Base-by-base conservation (phyloP, 2,113 vertebrate genomes). In the Heterochromis multidens region DNA sequence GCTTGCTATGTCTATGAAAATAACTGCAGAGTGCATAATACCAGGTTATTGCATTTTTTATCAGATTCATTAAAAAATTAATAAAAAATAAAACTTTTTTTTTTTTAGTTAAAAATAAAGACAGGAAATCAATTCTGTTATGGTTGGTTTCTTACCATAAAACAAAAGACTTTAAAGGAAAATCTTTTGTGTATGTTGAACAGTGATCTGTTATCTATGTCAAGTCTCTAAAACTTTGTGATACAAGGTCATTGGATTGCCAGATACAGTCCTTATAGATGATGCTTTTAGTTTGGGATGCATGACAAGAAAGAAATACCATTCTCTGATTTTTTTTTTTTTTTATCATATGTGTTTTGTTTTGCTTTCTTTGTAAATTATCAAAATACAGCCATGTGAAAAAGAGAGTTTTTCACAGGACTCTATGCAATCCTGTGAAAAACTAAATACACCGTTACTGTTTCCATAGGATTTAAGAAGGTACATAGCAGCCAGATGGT, bases 211-310 rank as follows among this genome's bases (percentile, higher is more conserved):
- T 43, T 76, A 33, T 70, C 65, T 77, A 84, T 77, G n/a, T 29
- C 27, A 70, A 80, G 54, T 81, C 62, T 81, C 78, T 84, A 62
- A 65, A 83, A 65, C 49, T 83, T 81, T 80, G 84, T 87, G 77
- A 86, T 62, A 87, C 77, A 80, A 83, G 43, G 67, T 49, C 82
- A 88, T 57, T 81, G 87, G 80, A 80, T 84, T 90, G 86, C 82
- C 4, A 7, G 87, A 91, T 85, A 89, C 54, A 88, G 83, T 62
- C 35, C 87, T 84, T 80, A 84, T 81, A 72, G 84, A 91, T 84
- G 14, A 87, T 70, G 46, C 82, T 23, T 23, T 87, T 67, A 27
- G 43, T 76, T 83, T 81, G 58, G 23, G 7, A 76, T 82, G 31
- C 29, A 58, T 2, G n/a, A 78, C 11, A 82, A n/a, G 31, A 46